phyloP scores from a whole-genome alignment of 2,888 invertebrate genomes.

The Tipula vernalis region DNA sequence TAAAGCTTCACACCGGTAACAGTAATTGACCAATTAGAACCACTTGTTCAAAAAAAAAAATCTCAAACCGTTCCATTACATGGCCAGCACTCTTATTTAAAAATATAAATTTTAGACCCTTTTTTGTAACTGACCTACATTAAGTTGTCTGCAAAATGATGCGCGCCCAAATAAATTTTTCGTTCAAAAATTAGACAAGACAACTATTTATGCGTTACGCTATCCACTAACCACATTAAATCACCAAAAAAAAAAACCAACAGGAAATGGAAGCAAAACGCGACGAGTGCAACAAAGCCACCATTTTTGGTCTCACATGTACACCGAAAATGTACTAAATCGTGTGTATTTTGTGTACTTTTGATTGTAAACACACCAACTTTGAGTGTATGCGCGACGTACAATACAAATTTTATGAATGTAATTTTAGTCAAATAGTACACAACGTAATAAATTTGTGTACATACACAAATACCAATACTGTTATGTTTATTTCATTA shows the following conservation, averaged over 20 bases:
- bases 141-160: background rate
- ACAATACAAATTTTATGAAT: background rate
- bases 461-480: background rate
- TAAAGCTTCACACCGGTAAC: no score
- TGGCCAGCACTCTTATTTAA: no score
- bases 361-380: background rate
- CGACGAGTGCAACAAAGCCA: background rate
- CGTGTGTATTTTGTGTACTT: background rate
- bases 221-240: background rate
- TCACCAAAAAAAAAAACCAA: background rate
- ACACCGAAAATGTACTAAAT: background rate
- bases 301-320: background rate
- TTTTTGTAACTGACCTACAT: background rate
- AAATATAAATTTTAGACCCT: no score
- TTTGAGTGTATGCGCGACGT: background rate
- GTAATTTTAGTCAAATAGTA: background rate
- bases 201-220: background rate
- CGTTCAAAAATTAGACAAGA: background rate
- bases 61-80: no score
- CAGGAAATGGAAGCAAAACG: background rate
- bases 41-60: no score
- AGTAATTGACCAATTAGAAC: no score
- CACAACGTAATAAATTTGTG: background rate
- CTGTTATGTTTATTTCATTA: background rate
- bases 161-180: background rate